These are phyloP conservation scores for Laupala kohalensis DNA, from an alignment of 1,140 invertebrate species.

Conservation along the genomic window DNA sequence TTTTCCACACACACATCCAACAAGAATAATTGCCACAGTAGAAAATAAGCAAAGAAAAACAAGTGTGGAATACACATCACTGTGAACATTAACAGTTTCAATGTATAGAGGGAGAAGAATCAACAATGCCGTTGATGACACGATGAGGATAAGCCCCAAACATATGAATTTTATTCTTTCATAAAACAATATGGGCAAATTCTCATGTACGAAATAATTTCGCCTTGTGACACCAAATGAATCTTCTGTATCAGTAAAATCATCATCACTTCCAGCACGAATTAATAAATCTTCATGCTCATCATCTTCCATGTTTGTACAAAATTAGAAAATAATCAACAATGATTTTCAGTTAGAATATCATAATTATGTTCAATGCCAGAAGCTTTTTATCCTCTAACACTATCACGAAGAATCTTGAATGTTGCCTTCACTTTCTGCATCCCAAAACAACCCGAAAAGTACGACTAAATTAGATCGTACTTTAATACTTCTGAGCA, in stretches of 20 bases:
- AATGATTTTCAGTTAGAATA: neutral
- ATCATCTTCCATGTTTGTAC: conserved; percentile 11
- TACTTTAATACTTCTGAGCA: too few species aligned
- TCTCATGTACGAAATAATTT: neutral
- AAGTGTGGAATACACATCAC: conserved; percentile 13
- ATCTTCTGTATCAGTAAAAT: conserved; percentile 12
- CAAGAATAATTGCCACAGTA: conserved; percentile 4
- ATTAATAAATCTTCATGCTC: conserved; percentile 11
- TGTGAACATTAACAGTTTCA: conserved; percentile 11
- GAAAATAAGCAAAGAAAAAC: conserved; percentile 8
- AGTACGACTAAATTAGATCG: too few species aligned
- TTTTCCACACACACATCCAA: conserved; percentile 6
- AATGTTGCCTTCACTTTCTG: too few species aligned
- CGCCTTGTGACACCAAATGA: neutral
- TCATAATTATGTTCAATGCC: too few species aligned
- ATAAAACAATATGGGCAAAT: conserved; percentile 3
- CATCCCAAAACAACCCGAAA: too few species aligned
- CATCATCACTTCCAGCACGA: conserved; percentile 9
- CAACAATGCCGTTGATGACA: conserved; percentile 10
- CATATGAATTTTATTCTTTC: conserved; percentile 11
- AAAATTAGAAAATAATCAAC: neutral
- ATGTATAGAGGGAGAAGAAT: conserved; percentile 13
- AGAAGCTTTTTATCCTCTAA: too few species aligned
- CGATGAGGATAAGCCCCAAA: conserved; percentile 1
- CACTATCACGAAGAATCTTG: too few species aligned